These are phyloP conservation scores for Argyrosomus regius DNA, from an alignment of 2,797 vertebrate genomes.

Conservation along the genomic window DNA sequence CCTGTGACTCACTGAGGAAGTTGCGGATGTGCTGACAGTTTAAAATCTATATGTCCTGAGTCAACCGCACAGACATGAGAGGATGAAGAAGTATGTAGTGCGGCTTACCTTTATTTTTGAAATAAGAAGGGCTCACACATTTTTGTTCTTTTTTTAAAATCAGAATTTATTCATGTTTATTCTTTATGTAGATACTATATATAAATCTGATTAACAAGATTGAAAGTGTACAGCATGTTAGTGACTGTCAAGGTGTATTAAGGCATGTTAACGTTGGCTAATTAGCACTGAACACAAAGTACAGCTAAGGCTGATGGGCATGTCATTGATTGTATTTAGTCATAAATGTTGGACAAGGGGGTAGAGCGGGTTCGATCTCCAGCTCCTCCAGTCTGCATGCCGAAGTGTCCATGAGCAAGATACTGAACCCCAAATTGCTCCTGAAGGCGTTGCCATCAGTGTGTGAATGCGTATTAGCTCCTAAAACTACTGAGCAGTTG, in stretches of 20 bases:
- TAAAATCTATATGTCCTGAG: neutral
- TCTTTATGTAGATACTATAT: too few relatives aligned
- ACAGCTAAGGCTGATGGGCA: neutral
- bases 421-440: too few relatives aligned
- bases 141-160: neutral
- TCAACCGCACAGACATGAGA: neutral
- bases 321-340: neutral
- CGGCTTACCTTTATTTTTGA: neutral
- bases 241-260: neutral
- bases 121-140: neutral
- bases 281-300: neutral
- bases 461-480: too few relatives aligned
- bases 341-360: neutral
- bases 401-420: too few relatives aligned
- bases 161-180: too few relatives aligned
- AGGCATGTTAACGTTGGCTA: neutral
- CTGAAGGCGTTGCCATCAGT: too few relatives aligned
- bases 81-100: too few relatives aligned
- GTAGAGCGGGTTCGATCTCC: too few relatives aligned
- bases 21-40: neutral
- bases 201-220: neutral
- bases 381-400: too few relatives aligned
- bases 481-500: too few relatives aligned
- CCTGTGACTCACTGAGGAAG: conserved; percentile 21
- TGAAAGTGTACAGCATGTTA: neutral